Evolutionary conservation across 2,113 vertebrate genomes (phyloP), one percentile per base, ranked within the genome.

Genomic region (Polyodon spathula): DNA sequence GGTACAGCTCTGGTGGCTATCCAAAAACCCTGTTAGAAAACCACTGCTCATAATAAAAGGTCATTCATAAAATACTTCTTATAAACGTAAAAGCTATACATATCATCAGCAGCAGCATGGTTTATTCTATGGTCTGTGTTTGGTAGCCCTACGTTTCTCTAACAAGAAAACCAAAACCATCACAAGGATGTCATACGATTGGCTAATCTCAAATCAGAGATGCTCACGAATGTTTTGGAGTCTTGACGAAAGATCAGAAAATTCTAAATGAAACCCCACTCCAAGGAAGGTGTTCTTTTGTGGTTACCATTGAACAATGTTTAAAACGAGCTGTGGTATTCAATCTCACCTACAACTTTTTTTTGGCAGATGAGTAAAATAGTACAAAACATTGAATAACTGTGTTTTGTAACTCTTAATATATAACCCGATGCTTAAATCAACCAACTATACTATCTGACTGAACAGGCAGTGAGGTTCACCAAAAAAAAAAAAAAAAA

Each of bases 31-130:
- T 70, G 60, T 74, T 71, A 64, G 70, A 61, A 73, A 73, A 76
- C 71, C 73, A 72, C 0, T 43, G 67, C 66, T 78, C 73, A 84
- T 82, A 82, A 84, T 82, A 82, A 74, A 71, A 61, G 62, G 66
- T 63, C 76, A 82, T 85, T 84, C 74, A 85, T 43, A 60, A 63
- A n/a, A 60, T 57, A 65, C 76, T 85, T 72, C 80, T 73, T 72
- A 66, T 71, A 75, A 61, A 73, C 56, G 63, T 63, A 70, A 62
- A n/a, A n/a, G n/a, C n/a, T n/a, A n/a, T n/a, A n/a, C n/a, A n/a
- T n/a, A n/a, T n/a, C n/a, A n/a, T n/a, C n/a, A n/a, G n/a, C n/a
- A n/a, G n/a, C 39, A 64, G 69, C 51, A 63, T 59, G 59, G 64
- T 73, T 66, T 37, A 69, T 59, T 54, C 72, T 61, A 63, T 55